Evolutionary conservation across 1,140 invertebrate genomes (phyloP), one percentile per base, ranked within the genome.

Genomic region (Drepana arcuata): DNA sequence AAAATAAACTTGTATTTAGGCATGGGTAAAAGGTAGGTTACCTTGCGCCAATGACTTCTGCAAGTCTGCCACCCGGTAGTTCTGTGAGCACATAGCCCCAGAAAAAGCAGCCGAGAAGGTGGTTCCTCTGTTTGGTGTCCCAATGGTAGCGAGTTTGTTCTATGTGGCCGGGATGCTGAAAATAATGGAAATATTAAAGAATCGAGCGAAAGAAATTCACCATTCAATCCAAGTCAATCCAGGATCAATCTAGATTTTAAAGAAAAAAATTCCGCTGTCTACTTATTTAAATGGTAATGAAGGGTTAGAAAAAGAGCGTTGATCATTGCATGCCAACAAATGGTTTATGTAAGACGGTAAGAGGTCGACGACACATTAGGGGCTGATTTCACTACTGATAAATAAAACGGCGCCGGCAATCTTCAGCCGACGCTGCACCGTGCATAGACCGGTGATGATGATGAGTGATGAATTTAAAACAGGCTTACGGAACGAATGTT

Each of bases 71-170:
- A 5, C 94, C 95, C 0, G 95, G 93, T 25, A 97, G 77, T 73
- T 95, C 95, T 23, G 94, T 95, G 16, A 93, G 84, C 6, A 96
- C 87, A 73, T 96, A 96, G 2, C 95, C 95, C 91, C 93, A 94
- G 85, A 94, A 96, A 85, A 96, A 96, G 44, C 90, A 89, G 6
- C 94, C 93, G 7, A 95, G 81, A 27, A 96, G 88, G 16, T 90
- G 81, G 55, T 95, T 95, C 54, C 92, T 90, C 44, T 92, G 84
- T 42, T 90, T 88, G 23, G 88, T 86, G 56, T 91, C 85, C 92
- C 91, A 94, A 1, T 84, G 46, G 49, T 90, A 93, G 30, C 86
- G 62, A 1, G 73, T 79, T 31, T 80, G 79, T 38, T 75, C 59
- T 40, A 77, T 70, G 47, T 73, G 70, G 10, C 53, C 69, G 18